Base-by-base conservation (phyloP, 2,888 invertebrate genomes). In the Dryococelus australis region DNA sequence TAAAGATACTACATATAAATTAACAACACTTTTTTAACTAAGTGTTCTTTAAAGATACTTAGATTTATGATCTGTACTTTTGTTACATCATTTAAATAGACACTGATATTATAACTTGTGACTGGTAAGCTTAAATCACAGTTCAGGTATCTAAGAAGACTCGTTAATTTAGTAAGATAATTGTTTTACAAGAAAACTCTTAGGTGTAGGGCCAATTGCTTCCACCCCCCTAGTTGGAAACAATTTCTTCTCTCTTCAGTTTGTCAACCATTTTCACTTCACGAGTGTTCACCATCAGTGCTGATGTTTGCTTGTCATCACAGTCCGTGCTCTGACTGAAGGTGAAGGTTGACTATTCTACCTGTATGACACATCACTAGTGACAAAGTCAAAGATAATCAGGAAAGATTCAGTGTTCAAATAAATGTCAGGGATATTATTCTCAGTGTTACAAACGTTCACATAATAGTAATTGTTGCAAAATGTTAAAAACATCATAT, bases 361-460 rank as follows among this genome's bases (percentile, higher is more conserved):
- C 65, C 65, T 65, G 47, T 6, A 65, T 65, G 65, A 65, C 65
- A 83, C 26, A 24, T 83, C 43, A 83, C 28, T 83, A 83, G 35
- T 83, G 43, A 83, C 83, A n/a, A 83, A 83, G 43, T 83, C 27
- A 83, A 83, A 83, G 83, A 83, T 83, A 83, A 83, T n/a, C 5
- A 83, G 83, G 83, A 83, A 83, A 83, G 83, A 65, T 65, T 65
- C 65, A 65, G n/a, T 20, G 16, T 65, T 65, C n/a, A 65, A 65
- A 65, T 24, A n/a, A 65, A 65, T 6, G 20, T 65, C n/a, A 24
- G n/a, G 47, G 47, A 16, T 47, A 47, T 35, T 35, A 35, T 47
- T 47, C 47, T 6, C 47, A 65, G 10, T 24, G 8, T 65, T 65
- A 65, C 8, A 24, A 65, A 65, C 0, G 47, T 47, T 47, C 47